Evolutionary conservation across 2,113 vertebrate genomes (phyloP), one percentile per base, ranked within the genome.

Genomic region (Rhea pennata): DNA sequence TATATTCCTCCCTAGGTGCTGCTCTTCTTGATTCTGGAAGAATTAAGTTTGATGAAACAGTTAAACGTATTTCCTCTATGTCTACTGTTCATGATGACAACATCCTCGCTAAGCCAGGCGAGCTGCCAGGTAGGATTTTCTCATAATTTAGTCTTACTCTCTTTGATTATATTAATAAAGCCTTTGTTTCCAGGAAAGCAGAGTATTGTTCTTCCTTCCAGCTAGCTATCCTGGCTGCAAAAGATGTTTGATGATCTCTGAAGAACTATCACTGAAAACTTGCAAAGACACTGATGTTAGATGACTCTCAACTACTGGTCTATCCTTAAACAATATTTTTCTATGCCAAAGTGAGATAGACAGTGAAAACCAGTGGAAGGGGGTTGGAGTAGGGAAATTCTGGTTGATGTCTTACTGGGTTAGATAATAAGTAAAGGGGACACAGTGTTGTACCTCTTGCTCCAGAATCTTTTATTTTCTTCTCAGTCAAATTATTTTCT

Each of bases 1-100:
- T 99, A 26, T 99, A 98, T 94, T 99, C 97, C 69, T 99, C 99
- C 5, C 97, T 99, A 36, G 99, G 99, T 5, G 98, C 98, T 61
- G 84, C 98, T 16, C 98, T 99, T 77, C 95, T 99, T 6, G 99
- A 99, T 26, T 80, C 67, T 1, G 98, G 95, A n/a, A 97, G 98
- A 94, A 44, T 87, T 11, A 98, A 97, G 87, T 99, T 99, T 93
- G 99, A 99, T 44, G 98, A 98, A 29, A 92, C 98, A 0, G 84
- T 99, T 31, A 99, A 99, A 95, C 98, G 54, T 29, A 78, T 99
- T 65, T 98, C 99, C 39, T 97, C 98, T 59, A 95, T 99, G 97
- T 95, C 98, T 7, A 67, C 88, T 3, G 92, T 97, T 8, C 89
- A 97, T 2, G 97, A 97, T 4, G 98, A 99, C 15, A 98, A 97